These are phyloP conservation scores for Colius striatus DNA, from an alignment of 2,113 vertebrate genomes.

Conservation along the genomic window DNA sequence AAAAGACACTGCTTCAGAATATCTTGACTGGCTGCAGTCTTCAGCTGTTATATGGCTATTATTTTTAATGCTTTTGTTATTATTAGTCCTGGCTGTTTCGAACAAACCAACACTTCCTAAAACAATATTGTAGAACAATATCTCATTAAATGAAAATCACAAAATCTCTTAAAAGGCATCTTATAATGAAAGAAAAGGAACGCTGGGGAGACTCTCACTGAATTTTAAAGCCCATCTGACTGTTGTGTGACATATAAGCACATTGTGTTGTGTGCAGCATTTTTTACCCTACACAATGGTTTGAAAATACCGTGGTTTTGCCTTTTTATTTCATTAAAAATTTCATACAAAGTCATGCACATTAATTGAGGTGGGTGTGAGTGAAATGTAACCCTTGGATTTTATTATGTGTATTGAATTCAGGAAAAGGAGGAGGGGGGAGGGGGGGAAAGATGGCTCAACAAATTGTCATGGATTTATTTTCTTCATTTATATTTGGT, in stretches of 20 bases:
- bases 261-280: background rate
- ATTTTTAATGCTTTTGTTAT: background rate
- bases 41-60: background rate
- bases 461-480: slow-evolving; percentile 68
- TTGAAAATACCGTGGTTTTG: slow-evolving; percentile 12
- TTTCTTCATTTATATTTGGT: slow-evolving; percentile 67
- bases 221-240: background rate
- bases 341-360: background rate
- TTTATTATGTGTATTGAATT: slow-evolving; percentile 33
- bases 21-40: background rate
- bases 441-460: background rate
- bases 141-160: slow-evolving; percentile 12
- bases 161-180: background rate
- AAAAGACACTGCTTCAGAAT: background rate
- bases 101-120: background rate
- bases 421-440: background rate
- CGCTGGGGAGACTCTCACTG: background rate
- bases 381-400: background rate
- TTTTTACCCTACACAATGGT: background rate
- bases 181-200: background rate
- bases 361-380: background rate
- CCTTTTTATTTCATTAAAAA: slow-evolving; percentile 1
- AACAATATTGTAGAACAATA: background rate
- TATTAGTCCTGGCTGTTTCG: background rate
- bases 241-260: background rate